A percentile compares a stretch with the other conserved stretches of the same genome.
Conservation (phyloP, 2,113 vertebrate species). For the Equus quagga region DNA sequence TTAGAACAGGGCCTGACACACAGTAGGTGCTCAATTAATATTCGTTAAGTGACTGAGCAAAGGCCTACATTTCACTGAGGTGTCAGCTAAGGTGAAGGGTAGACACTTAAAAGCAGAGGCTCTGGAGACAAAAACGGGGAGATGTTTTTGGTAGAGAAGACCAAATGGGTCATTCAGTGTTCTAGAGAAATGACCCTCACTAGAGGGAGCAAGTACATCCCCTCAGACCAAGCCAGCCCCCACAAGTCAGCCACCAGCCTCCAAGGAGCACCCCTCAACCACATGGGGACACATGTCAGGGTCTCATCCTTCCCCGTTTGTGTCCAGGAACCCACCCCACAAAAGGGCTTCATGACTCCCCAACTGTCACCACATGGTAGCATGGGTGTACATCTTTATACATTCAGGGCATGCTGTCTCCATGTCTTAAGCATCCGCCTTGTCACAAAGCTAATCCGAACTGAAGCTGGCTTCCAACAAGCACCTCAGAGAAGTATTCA, state of each 20-base stretch:
- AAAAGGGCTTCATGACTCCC: neutral
- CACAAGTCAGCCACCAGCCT: neutral
- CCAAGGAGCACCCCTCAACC: neutral
- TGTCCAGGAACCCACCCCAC: neutral
- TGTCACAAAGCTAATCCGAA: neutral
- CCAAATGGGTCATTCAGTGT: neutral
- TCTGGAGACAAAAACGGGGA: neutral
- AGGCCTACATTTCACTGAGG: neutral
- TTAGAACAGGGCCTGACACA: neutral
- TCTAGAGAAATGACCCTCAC: neutral
- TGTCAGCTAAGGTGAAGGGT: neutral
- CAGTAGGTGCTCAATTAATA: neutral
- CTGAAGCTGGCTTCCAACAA: neutral
- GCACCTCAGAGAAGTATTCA: neutral
- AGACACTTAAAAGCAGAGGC: neutral
- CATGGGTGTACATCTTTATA: neutral
- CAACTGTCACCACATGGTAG: accelerated
- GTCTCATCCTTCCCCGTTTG: neutral
- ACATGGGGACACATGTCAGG: neutral
- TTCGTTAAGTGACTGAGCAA: neutral
- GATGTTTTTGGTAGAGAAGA: neutral
- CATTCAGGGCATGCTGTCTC: neutral
- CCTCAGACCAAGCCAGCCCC: neutral
- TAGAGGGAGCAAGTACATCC: neutral
- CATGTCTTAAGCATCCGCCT: neutral